Base-by-base conservation (phyloP, 2,888 invertebrate species). In the Octonoba sinensis region DNA sequence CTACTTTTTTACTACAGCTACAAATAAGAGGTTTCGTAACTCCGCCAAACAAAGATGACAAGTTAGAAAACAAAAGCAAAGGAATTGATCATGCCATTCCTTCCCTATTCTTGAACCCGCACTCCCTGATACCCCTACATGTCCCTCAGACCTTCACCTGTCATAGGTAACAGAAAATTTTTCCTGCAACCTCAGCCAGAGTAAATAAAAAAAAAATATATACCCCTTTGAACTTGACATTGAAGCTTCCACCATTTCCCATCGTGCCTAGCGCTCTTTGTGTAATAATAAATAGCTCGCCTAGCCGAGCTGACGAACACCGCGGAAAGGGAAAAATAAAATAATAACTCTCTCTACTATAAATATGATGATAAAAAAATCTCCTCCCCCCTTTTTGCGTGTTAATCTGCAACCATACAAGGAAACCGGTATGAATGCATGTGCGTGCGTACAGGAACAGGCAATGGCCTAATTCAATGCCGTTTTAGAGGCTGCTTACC, bases 171-270 rank as follows among this genome's bases (percentile, higher is more conserved):
- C 62, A 62, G 72, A 72, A 57, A 36, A 49, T 62, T 62, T 73
- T 65, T 65, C 73, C 73, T 62, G 73, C 73, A 73, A 73, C 69
- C 69, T 51, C 56, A 36, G 62, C 62, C 44, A 36, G 12, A 64
- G 36, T 8, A 36, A 36, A 73, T 56, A 18, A 56, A 57, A 57
- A 56, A 46, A 57, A 77, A 77, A 70, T 18, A 18, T 65, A 36
- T 64, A 62, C 51, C 70, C 77, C 65, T 62, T 78, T 78, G 78
- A 78, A 78, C 78, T 78, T 78, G 78, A 78, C 78, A 78, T 78
- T 78, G 78, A 72, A 59, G 59, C 57, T 70, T 56, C 66, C 66
- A 75, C 51, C 69, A 75, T 75, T 74, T 74, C 74, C 56, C 74
- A 74, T 59, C 74, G 66, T 74, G 75, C 69, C 27, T 73, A 27